Percentiles rank a stretch among this genome's conserved stretches.
phyloP scores from a whole-genome alignment of 2,888 invertebrate species.

The Drosophila neonasuta region DNA sequence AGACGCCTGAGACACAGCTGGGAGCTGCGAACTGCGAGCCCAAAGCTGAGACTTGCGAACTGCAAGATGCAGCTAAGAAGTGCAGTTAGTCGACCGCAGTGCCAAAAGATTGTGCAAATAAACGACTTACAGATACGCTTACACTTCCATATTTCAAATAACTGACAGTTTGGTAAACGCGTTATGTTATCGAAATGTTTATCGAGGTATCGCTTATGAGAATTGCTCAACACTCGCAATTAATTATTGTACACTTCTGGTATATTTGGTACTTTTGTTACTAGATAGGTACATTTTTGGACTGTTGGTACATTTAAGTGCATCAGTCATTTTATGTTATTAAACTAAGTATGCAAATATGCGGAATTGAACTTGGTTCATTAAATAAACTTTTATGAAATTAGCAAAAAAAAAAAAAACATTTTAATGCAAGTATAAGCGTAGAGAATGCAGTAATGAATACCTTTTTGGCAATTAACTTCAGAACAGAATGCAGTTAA shows the following conservation, averaged over 20 bases:
- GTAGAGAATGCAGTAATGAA: no score
- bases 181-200: neutral
- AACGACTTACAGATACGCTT: conserved; percentile 43
- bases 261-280: neutral
- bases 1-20: conserved; percentile 55
- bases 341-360: no score
- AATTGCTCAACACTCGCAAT: no score
- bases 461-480: no score
- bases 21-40: conserved; percentile 33
- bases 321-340: neutral
- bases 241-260: neutral
- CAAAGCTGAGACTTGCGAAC: conserved; percentile 31
- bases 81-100: conserved; percentile 37
- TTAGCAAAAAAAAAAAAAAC: no score
- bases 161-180: neutral
- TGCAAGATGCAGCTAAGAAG: conserved; percentile 45
- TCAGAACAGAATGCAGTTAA: no score
- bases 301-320: neutral
- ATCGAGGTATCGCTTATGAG: neutral
- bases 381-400: no score
- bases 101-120: conserved; percentile 12
- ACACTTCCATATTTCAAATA: neutral
- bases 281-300: neutral
- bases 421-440: no score
- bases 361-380: no score